Evolutionary conservation across 2,888 invertebrate genomes (phyloP).

Genomic region (Rotaria macrura): DNA sequence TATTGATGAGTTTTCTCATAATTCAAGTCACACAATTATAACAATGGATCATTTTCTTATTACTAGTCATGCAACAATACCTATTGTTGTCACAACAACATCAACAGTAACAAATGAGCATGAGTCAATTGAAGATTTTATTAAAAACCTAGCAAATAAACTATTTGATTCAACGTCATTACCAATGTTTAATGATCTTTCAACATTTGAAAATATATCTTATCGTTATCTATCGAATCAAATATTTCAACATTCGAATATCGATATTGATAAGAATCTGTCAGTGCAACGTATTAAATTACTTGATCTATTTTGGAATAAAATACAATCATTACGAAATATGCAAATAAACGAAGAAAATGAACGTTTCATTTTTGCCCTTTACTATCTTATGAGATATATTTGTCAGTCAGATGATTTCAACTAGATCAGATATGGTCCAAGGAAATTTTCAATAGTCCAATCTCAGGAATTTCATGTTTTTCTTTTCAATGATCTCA

Average conservation of each 20-base stretch:
- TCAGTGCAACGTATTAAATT: neutral
- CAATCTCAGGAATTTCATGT: neutral
- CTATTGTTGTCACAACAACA: slow-evolving; percentile 2
- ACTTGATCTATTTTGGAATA: neutral
- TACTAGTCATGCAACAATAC: neutral
- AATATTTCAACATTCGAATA: neutral
- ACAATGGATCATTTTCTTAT: slow-evolving; percentile 5
- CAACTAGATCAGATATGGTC: neutral
- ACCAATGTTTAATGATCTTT: neutral
- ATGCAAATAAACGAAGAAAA: neutral
- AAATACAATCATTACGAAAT: neutral
- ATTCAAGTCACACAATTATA: neutral
- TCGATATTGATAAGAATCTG: neutral
- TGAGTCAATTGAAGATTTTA: neutral
- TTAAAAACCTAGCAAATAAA: neutral
- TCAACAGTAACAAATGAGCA: neutral
- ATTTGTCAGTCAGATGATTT: neutral
- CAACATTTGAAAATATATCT: neutral
- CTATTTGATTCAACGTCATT: neutral
- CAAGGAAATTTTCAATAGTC: neutral
- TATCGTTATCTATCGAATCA: neutral
- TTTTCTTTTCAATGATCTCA: neutral
- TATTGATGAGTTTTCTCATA: neutral
- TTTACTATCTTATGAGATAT: neutral
- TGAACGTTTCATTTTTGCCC: neutral